A percentile compares a stretch with the other conserved stretches of the same genome.
These are phyloP conservation scores for Corynorhinus townsendii DNA, from an alignment of 2,113 vertebrate species.

Conservation along the genomic window DNA sequence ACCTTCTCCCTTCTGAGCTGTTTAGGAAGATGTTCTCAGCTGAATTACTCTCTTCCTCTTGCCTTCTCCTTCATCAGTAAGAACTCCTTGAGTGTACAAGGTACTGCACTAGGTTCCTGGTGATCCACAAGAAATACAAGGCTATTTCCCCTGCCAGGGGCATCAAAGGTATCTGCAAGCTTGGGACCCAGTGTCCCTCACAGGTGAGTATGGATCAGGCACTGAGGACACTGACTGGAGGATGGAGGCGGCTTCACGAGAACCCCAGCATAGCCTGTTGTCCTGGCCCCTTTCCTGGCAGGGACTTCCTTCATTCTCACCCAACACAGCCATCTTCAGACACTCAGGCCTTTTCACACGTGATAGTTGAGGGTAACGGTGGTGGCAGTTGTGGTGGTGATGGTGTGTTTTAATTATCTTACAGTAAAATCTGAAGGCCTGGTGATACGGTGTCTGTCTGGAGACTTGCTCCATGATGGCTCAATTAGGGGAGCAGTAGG, in stretches of 20 bases:
- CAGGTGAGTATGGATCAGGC: accelerated
- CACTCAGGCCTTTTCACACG: neutral
- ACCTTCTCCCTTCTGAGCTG: neutral
- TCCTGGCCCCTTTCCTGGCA: neutral
- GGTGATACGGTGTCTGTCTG: slow-evolving; percentile 75
- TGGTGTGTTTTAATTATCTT: slow-evolving; percentile 50
- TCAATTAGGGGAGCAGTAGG: slow-evolving; percentile 83
- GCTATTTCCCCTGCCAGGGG: neutral
- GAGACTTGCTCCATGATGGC: slow-evolving; percentile 80
- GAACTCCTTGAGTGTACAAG: neutral
- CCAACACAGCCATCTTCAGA: neutral
- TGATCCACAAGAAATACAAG: neutral
- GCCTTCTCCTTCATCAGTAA: neutral
- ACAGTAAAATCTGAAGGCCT: slow-evolving; percentile 63
- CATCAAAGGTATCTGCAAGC: neutral
- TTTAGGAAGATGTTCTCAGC: no score
- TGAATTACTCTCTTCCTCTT: neutral
- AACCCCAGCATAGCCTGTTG: neutral
- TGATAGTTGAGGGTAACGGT: neutral
- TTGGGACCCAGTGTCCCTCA: neutral
- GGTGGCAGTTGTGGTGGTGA: neutral
- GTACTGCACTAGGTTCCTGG: neutral
- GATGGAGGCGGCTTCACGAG: neutral
- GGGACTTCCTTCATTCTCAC: neutral
- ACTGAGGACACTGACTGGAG: neutral